A percentile compares a stretch with the other conserved stretches of the same genome.
Evolutionary conservation across 1,140 invertebrate species (phyloP).

Genomic region (Glossosoma conforme): DNA sequence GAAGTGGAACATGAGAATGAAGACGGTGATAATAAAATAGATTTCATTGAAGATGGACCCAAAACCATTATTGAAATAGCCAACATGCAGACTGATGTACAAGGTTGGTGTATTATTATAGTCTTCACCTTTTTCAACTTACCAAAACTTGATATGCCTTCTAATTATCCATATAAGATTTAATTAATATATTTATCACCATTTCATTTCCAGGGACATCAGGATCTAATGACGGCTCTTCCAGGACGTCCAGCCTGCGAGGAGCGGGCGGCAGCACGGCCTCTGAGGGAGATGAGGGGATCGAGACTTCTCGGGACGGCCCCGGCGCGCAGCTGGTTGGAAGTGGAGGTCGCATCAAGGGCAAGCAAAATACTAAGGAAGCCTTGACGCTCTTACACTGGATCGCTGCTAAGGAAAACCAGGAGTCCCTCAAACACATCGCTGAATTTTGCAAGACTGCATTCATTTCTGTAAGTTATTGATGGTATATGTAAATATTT

Average conservation of each 20-base stretch:
- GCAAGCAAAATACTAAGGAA: conserved; percentile 38
- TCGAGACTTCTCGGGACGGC: conserved; percentile 13
- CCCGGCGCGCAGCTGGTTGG: conserved; percentile 15
- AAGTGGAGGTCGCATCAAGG: conserved; percentile 2
- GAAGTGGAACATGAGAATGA: conserved; percentile 20
- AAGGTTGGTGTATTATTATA: conserved; percentile 3
- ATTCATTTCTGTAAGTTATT: too few relatives aligned
- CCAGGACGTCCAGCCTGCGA: conserved; percentile 17
- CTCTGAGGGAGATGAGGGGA: conserved; percentile 25
- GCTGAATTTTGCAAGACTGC: conserved; percentile 70
- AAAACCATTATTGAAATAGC: conserved; percentile 11
- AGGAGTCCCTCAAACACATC: conserved; percentile 72
- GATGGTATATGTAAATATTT: too few relatives aligned
- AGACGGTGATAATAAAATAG: conserved; percentile 12
- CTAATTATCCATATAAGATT: background rate
- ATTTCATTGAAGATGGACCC: conserved; percentile 5
- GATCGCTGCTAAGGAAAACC: conserved; percentile 77
- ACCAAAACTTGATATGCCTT: background rate
- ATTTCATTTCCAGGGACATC: conserved; percentile 11
- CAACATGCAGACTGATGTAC: conserved; percentile 14
- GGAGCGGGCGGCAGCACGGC: conserved; percentile 27
- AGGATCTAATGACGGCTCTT: conserved; percentile 24
- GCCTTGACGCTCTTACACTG: conserved; percentile 66
- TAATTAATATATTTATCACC: background rate
- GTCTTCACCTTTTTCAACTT: background rate